Evolutionary conservation across 1,140 invertebrate species (phyloP), one percentile per base, ranked within the genome.

Genomic region (Eumaeus atala): DNA sequence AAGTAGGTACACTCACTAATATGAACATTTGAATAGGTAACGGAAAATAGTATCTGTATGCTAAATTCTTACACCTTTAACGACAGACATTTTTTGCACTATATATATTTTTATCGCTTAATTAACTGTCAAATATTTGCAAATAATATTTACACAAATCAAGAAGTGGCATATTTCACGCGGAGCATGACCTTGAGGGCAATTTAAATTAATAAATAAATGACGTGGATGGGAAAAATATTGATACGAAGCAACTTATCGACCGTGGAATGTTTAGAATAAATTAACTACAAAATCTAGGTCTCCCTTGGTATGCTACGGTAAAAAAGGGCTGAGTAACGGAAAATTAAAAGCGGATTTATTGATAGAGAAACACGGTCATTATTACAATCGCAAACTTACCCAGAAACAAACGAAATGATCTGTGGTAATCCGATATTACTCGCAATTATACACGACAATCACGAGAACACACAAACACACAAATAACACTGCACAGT

Each of bases 401-500:
- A 61, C 51, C 55, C 56, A 59, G 76, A 78, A 84, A 81, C 61
- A 67, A 66, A 74, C 21, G 21, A 28, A 28, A 6, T n/a, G n/a
- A n/a, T 28, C 21, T 28, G 66, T 62, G 51, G 78, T 76, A 78
- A 73, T 64, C 58, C 12, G 51, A 61, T n/a, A 37, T 59, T 55
- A 56, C n/a, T 54, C 47, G 48, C 63, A 63, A 50, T 50, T 17
- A 36, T 36, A 51, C 35, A 44, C 36, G 34, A 34, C 52, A 48
- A 37, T 55, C 59, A 58, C 51, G 37, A 56, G 58, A 51, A 64
- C 64, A 58, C 73, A 70, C 56, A 58, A 40, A 62, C 56, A 60
- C 68, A 74, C 66, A 61, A 55, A 48, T 63, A 54, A 38, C 74
- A 80, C 74, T 74, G 62, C 75, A 78, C 75, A 56, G 36, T 33